phyloP scores from a whole-genome alignment of 2,113 vertebrate genomes.

The Rousettus leschenaultii region DNA sequence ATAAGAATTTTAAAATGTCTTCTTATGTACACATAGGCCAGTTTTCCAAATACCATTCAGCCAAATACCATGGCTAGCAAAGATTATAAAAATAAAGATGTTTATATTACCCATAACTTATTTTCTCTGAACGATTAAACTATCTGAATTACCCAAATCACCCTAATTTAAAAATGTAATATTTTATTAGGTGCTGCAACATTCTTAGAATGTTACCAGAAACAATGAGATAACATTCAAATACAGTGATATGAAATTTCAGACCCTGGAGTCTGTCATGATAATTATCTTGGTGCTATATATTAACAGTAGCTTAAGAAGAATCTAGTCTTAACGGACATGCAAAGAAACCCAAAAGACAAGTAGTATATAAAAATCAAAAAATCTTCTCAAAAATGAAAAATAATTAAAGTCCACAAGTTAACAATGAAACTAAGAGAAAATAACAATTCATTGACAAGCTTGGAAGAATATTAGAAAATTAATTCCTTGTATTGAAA shows the following conservation, averaged over 20 bases:
- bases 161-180: neutral
- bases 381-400: neutral
- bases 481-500: neutral
- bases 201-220: neutral
- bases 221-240: neutral
- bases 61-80: neutral
- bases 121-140: neutral
- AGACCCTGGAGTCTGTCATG: neutral
- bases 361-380: neutral
- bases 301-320: neutral
- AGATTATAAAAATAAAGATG: neutral
- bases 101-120: neutral
- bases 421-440: neutral
- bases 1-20: neutral
- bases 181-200: neutral
- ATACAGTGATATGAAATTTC: neutral
- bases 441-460: neutral
- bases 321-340: neutral
- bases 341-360: neutral
- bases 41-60: neutral
- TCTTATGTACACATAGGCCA: neutral
- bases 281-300: neutral
- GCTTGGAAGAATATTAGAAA: neutral
- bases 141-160: neutral
- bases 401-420: neutral